Evolutionary conservation across 2,797 vertebrate genomes (phyloP).

Genomic region (Arrhamphus sclerolepis): DNA sequence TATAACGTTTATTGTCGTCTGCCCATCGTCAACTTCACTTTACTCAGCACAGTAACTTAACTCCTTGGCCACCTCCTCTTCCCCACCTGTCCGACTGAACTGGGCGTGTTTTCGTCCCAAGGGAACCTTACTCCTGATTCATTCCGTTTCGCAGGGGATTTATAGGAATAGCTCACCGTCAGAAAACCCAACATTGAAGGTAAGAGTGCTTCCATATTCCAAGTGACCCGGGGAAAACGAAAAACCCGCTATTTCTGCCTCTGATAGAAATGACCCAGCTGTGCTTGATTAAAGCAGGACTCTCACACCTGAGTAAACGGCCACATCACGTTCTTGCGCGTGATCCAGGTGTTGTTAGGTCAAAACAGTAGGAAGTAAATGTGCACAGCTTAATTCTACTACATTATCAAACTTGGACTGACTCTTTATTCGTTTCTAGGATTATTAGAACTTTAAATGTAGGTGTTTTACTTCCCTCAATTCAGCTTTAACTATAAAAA

Average conservation of each 20-base stretch:
- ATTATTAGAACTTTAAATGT: too few species aligned
- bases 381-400: neutral
- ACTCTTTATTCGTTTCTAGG: neutral
- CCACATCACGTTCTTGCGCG: neutral
- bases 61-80: slow-evolving; percentile 5
- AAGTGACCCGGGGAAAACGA: neutral
- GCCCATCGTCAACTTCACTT: neutral
- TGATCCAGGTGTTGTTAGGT: slow-evolving; percentile 9
- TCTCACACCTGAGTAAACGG: neutral
- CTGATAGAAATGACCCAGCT: neutral
- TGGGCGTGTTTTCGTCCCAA: slow-evolving; percentile 50
- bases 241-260: neutral
- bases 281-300: neutral
- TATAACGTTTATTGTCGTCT: neutral
- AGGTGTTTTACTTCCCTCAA: too few species aligned
- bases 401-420: neutral
- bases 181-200: slow-evolving; percentile 37
- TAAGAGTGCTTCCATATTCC: slow-evolving; percentile 39
- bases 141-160: slow-evolving; percentile 16
- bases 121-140: slow-evolving; percentile 11
- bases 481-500: neutral
- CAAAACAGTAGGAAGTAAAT: neutral
- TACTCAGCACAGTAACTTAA: neutral
- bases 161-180: slow-evolving; percentile 28
- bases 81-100: slow-evolving; percentile 46